Evolutionary conservation across 2,113 vertebrate species (phyloP), one percentile per base, ranked within the genome.

Genomic region (Heteronetta atricapilla): DNA sequence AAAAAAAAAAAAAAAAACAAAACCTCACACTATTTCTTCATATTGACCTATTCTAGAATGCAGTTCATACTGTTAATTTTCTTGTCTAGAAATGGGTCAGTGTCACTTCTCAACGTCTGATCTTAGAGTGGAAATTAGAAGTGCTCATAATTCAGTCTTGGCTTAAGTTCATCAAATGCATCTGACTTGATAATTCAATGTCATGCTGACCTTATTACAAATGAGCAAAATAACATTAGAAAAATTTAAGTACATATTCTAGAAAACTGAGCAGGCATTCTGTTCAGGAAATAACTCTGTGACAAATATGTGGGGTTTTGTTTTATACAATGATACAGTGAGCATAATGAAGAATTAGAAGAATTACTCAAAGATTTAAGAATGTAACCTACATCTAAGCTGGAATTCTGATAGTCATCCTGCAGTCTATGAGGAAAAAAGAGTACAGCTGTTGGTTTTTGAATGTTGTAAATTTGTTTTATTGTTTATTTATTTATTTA

Each of bases 371-470:
- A 66, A 75, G 73, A 59, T 46, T 66, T 82, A 56, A 89, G 69
- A 64, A 93, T 82, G 40, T 62, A 59, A 50, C 10, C 6, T 56
- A 72, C 93, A 77, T 94, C 26, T 46, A 73, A 93, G 13, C 36
- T 89, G 44, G 59, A 69, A 82, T 95, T 95, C 93, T 86, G 48
- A 69, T 96, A 88, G 82, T 77, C 60, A 73, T 29, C 46, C 91
- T 96, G 75, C 50, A 9, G 9, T 75, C 14, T 1, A 1, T 55
- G 59, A 92, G 60, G 56, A 70, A 78, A 75, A 53, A 84, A 62
- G 66, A 67, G 31, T 58, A 26, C 2, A 90, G 22, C 5, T 38
- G 5, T 8, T 75, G 8, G 12, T 95, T 60, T 88, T 46, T 75
- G 62, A 48, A 58, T 36, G 8, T 3, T 17, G 2, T 26, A 7